Conservation (phyloP, 2,113 vertebrate genomes). For the Ailurus styani region DNA sequence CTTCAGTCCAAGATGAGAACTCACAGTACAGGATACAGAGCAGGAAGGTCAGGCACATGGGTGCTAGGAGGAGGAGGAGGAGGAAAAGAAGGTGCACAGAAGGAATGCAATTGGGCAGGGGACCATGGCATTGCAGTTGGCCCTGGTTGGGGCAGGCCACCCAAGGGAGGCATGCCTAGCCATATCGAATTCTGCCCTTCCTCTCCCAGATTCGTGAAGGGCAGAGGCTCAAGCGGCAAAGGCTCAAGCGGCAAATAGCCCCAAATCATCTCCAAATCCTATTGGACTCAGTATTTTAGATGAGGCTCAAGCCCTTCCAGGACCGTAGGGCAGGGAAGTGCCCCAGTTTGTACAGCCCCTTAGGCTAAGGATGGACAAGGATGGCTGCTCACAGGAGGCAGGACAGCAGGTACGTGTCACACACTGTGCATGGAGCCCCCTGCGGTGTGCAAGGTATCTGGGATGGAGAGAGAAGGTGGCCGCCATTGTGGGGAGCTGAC, state of each 20-base stretch:
- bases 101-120: no score
- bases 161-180: background rate
- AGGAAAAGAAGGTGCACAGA: accelerated
- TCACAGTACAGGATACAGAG: accelerated
- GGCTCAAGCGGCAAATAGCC: background rate
- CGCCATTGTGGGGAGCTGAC: background rate
- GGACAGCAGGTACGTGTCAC: background rate
- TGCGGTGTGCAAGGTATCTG: accelerated
- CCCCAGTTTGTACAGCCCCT: no score
- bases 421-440: background rate
- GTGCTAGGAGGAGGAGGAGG: accelerated
- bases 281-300: background rate
- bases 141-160: background rate
- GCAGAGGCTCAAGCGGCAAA: background rate
- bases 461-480: background rate
- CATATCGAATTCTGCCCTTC: background rate
- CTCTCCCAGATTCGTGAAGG: background rate
- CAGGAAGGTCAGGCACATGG: background rate
- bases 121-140: accelerated
- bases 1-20: background rate
- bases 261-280: background rate
- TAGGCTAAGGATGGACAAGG: background rate
- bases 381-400: background rate
- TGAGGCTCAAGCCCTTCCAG: background rate
- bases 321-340: background rate